phyloP scores from a whole-genome alignment of 1,140 invertebrate species.

The Lepidostoma basale region DNA sequence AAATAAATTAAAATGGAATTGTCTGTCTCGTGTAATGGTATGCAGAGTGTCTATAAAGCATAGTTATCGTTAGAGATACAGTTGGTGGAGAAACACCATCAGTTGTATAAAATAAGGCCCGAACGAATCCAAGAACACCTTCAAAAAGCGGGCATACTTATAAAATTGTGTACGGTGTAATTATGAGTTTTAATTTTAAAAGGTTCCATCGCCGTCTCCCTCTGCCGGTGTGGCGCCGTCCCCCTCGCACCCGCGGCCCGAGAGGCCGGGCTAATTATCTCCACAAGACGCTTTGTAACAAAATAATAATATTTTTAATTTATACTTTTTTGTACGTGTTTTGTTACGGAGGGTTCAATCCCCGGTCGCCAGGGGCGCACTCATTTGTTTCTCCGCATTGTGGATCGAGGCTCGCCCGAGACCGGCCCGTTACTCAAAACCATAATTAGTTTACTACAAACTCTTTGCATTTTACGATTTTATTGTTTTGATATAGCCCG shows the following conservation, averaged over 20 bases:
- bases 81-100: too few relatives aligned
- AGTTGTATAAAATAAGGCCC: background rate
- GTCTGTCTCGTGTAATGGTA: too few relatives aligned
- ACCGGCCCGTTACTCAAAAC: too few relatives aligned
- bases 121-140: slow-evolving; percentile 43
- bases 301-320: slow-evolving; percentile 47
- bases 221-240: slow-evolving; percentile 19
- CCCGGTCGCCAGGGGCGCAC: slow-evolving; percentile 15
- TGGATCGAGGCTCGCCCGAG: too few relatives aligned
- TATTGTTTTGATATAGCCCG: too few relatives aligned
- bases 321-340: slow-evolving; percentile 45
- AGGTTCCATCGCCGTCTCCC: slow-evolving; percentile 20
- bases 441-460: too few relatives aligned
- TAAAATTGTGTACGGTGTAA: slow-evolving; percentile 44
- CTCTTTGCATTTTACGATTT: too few relatives aligned
- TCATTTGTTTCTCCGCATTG: slow-evolving; percentile 6
- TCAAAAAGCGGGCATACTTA: slow-evolving; percentile 38
- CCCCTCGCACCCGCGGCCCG: slow-evolving; percentile 24
- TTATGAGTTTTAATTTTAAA: slow-evolving; percentile 45
- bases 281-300: slow-evolving; percentile 40
- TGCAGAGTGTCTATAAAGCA: too few relatives aligned
- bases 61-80: too few relatives aligned
- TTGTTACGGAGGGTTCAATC: slow-evolving; percentile 34
- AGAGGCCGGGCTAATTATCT: slow-evolving; percentile 41
- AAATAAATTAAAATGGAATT: too few relatives aligned